Evolutionary conservation across 1,140 invertebrate species (phyloP), one percentile per base, ranked within the genome.

Genomic region (Acarapis woodi): DNA sequence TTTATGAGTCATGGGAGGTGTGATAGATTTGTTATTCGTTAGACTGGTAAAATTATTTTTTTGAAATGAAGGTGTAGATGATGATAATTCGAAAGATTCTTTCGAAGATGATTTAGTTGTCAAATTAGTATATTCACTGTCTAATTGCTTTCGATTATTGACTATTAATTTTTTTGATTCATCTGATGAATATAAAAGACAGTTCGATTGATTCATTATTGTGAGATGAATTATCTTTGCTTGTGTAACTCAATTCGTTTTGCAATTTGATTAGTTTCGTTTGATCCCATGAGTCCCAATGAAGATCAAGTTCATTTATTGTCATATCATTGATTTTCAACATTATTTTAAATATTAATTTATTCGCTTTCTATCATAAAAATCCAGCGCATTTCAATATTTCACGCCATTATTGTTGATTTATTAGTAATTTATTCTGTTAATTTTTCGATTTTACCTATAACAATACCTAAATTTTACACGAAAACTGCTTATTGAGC

Each of bases 241-340:
- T 9, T 19, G 29, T 42, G n/a, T n/a, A n/a, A n/a, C n/a, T n/a
- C n/a, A n/a, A n/a, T n/a, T 40, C 53, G 51, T 37, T 57, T 48
- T 36, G 55, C 52, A 46, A 65, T 64, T 12, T 64, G 53, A n/a
- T n/a, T n/a, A n/a, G n/a, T n/a, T n/a, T n/a, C n/a, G n/a, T n/a
- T 45, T 44, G 43, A 52, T 85, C 76, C 78, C 78, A 87, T 1
- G 78, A 83, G 55, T 83, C 79, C 83, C 83, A 88, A 53, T 78
- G 80, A 39, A 90, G 19, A 22, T 32, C 31, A 9, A 32, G 8
- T 6, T 32, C 31, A 16, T 6, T 18, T 6, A 16, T 32, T n/a
- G n/a, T 26, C n/a, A 8, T n/a, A 26, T n/a, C 25, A 26, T 26
- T 26, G 6, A 26, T 26, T 26, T n/a, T n/a, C n/a, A n/a, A n/a